Evolutionary conservation across 2,797 vertebrate species (phyloP).

Genomic region (Scyliorhinus canicula): DNA sequence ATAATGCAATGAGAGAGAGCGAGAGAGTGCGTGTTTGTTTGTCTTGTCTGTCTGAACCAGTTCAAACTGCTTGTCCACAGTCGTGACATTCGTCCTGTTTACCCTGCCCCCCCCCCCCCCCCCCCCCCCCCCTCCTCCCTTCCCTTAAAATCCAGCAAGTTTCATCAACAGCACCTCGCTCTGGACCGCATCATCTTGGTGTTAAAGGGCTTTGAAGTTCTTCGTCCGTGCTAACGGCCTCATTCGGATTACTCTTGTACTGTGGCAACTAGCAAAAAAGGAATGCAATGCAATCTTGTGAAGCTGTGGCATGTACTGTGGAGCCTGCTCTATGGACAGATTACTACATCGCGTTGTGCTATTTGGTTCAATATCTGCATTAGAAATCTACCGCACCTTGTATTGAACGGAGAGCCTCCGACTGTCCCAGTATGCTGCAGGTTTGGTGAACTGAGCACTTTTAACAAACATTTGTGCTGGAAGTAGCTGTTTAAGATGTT

Average conservation of each 20-base stretch:
- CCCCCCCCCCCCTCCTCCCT: too few relatives aligned
- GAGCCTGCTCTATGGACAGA: neutral
- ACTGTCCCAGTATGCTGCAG: neutral
- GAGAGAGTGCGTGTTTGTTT: too few relatives aligned
- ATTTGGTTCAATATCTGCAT: neutral
- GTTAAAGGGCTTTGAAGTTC: slow-evolving; percentile 33
- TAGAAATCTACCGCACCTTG: neutral
- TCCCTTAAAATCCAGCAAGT: neutral
- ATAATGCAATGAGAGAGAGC: neutral
- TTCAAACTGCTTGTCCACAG: neutral
- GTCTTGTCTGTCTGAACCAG: neutral
- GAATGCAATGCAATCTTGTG: slow-evolving; percentile 10
- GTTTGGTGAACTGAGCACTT: neutral
- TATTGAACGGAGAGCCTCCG: neutral
- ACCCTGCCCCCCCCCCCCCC: neutral
- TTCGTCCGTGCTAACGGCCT: neutral
- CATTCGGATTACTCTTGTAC: slow-evolving; percentile 3
- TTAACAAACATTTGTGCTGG: neutral
- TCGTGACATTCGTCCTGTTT: neutral
- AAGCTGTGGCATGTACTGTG: slow-evolving; percentile 24
- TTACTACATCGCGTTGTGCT: neutral
- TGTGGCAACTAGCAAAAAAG: slow-evolving; percentile 31
- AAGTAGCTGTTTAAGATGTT: neutral
- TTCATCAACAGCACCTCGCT: neutral
- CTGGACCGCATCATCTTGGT: neutral